Conservation (phyloP, 2,797 vertebrate species). For the Chloroceryle inda region DNA sequence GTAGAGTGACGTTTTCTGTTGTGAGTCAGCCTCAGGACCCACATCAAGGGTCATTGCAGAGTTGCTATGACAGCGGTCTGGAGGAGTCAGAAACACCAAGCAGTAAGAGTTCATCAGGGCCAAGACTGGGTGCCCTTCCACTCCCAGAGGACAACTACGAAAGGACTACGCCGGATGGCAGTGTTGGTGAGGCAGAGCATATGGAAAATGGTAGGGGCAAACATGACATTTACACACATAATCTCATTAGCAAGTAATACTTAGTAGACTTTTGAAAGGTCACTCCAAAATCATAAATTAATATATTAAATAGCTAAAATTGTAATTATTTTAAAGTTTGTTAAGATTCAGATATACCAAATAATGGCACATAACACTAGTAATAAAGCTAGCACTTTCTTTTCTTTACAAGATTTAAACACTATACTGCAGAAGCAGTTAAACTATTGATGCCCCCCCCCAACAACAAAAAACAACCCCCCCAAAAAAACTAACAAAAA, state of each 20-base stretch:
- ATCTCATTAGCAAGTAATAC: slow-evolving; percentile 79
- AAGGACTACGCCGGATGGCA: slow-evolving; percentile 99
- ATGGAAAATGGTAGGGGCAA: slow-evolving; percentile 99
- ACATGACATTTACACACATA: slow-evolving; percentile 87
- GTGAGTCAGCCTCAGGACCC: slow-evolving; percentile 99
- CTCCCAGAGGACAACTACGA: slow-evolving; percentile 99
- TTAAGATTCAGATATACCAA: slow-evolving; percentile 61
- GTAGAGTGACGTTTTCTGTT: slow-evolving; percentile 99
- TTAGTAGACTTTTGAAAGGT: slow-evolving; percentile 75
- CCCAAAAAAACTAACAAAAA: no score
- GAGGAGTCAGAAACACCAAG: slow-evolving; percentile 99
- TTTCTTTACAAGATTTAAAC: slow-evolving; percentile 49
- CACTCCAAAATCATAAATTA: slow-evolving; percentile 65
- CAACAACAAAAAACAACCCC: no score
- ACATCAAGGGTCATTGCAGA: slow-evolving; percentile 99
- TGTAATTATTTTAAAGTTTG: slow-evolving; percentile 45
- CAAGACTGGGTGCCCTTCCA: slow-evolving; percentile 98
- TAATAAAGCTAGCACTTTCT: slow-evolving; percentile 47
- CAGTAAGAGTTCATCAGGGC: slow-evolving; percentile 99
- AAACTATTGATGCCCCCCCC: not conserved
- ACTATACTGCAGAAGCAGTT: slow-evolving; percentile 28
- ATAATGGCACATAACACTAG: slow-evolving; percentile 63
- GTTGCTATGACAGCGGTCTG: slow-evolving; percentile 99
- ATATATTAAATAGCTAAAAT: slow-evolving; percentile 58
- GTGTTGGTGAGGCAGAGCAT: slow-evolving; percentile 99